Percentiles rank a stretch among this genome's conserved stretches.
Evolutionary conservation across 2,797 vertebrate genomes (phyloP).

Genomic region (Avahi laniger): DNA sequence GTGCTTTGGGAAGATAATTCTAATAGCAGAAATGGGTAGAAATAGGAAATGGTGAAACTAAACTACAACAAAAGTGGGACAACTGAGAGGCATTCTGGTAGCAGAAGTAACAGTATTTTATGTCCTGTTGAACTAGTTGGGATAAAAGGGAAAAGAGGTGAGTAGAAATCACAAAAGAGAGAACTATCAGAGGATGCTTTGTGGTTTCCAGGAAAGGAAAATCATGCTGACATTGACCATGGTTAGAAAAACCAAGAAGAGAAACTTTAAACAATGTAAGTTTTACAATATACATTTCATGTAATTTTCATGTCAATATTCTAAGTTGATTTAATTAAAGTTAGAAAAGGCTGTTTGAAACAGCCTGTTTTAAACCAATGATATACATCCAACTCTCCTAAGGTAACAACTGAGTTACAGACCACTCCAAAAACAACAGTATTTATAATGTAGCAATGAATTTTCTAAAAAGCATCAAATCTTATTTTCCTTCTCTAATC

Average conservation of each 20-base stretch:
- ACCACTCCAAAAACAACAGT: background rate
- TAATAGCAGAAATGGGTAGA: background rate
- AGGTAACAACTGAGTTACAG: background rate
- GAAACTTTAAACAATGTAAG: constrained; percentile 6
- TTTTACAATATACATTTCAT: background rate
- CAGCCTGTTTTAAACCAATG: background rate
- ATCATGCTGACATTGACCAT: background rate
- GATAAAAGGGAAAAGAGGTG: background rate
- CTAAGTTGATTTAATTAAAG: background rate
- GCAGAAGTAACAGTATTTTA: background rate
- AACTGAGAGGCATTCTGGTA: background rate
- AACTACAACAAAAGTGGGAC: background rate
- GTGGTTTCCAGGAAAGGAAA: background rate
- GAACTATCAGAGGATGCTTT: background rate
- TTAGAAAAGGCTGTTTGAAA: no score
- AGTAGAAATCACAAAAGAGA: background rate
- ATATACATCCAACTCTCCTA: background rate
- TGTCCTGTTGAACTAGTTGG: background rate
- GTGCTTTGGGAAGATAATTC: background rate
- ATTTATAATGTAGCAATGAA: background rate
- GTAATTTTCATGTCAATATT: constrained; percentile 42
- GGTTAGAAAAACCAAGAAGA: background rate
- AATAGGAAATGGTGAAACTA: background rate
- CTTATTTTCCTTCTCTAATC: constrained; percentile 32
- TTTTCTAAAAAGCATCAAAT: constrained; percentile 20